Evolutionary conservation across 2,113 vertebrate species (phyloP).

Genomic region (Bubalus kerabau): DNA sequence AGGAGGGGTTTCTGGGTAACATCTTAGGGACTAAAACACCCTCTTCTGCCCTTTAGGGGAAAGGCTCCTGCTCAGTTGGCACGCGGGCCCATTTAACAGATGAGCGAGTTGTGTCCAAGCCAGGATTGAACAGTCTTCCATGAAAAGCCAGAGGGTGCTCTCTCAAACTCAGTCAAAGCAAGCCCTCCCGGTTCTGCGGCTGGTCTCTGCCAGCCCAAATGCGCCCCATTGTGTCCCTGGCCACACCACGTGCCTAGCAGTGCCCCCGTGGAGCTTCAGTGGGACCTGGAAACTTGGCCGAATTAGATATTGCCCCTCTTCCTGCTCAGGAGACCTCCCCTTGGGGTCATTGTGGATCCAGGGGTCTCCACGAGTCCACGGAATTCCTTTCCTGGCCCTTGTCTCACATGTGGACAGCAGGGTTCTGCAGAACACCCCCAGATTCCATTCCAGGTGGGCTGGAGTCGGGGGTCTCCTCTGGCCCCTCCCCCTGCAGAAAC

Average conservation of each 20-base stretch:
- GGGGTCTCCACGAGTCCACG: accelerated
- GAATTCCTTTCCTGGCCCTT: too few relatives aligned
- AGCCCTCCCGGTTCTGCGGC: accelerated
- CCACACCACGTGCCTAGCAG: accelerated
- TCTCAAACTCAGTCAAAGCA: accelerated
- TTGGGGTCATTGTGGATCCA: accelerated
- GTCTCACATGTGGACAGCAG: accelerated
- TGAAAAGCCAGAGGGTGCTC: neutral
- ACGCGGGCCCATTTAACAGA: neutral
- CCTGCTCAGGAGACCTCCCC: neutral
- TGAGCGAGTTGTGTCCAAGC: neutral
- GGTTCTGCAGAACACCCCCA: accelerated
- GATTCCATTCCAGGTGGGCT: neutral
- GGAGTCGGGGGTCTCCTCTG: too few relatives aligned
- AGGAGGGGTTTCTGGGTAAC: neutral
- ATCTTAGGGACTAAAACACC: neutral
- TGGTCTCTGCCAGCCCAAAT: neutral
- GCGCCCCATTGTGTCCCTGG: accelerated
- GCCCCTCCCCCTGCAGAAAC: neutral
- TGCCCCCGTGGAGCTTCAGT: neutral
- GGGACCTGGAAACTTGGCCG: accelerated
- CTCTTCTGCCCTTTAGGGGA: neutral
- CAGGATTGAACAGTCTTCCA: accelerated
- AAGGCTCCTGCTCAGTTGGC: neutral
- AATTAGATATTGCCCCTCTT: neutral